phyloP scores from a whole-genome alignment of 2,113 vertebrate genomes.

The Trochalopteron elliotii region DNA sequence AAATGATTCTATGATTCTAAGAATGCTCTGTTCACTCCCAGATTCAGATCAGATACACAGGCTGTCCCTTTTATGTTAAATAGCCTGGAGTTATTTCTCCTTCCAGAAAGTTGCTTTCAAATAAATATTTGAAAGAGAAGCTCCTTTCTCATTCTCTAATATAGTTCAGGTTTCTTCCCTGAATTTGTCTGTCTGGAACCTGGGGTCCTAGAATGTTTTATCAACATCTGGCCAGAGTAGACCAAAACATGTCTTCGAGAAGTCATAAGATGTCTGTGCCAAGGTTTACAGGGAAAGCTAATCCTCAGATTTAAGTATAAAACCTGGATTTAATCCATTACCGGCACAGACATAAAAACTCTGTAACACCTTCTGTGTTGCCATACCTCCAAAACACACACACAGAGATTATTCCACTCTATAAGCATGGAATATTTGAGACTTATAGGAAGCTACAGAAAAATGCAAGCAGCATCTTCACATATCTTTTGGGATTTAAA shows the following conservation, averaged over 20 bases:
- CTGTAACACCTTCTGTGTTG: background rate
- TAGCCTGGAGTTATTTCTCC: background rate
- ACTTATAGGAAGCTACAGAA: background rate
- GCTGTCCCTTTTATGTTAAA: background rate
- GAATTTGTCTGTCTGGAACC: background rate
- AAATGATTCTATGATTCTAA: background rate
- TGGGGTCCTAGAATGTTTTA: background rate
- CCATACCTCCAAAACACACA: background rate
- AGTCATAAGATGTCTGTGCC: conserved; percentile 3
- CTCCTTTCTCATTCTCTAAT: background rate
- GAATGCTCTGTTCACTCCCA: background rate
- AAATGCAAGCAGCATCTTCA: background rate
- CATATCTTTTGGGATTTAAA: background rate
- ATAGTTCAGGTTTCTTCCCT: background rate
- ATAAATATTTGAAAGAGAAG: background rate
- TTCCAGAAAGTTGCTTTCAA: background rate
- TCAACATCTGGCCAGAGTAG: background rate
- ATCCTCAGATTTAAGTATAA: conserved; percentile 38
- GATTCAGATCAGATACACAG: background rate
- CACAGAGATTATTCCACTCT: background rate
- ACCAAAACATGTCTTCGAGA: conserved; percentile 13
- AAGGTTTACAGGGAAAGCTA: conserved; percentile 36
- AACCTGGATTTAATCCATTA: conserved; percentile 12
- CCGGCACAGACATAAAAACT: background rate
- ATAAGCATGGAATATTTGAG: background rate